Percentiles rank a stretch among this genome's conserved stretches.
phyloP scores from a whole-genome alignment of 37 sponge, comb jelly and placozoan genomes.

The Bolinopsis microptera region DNA sequence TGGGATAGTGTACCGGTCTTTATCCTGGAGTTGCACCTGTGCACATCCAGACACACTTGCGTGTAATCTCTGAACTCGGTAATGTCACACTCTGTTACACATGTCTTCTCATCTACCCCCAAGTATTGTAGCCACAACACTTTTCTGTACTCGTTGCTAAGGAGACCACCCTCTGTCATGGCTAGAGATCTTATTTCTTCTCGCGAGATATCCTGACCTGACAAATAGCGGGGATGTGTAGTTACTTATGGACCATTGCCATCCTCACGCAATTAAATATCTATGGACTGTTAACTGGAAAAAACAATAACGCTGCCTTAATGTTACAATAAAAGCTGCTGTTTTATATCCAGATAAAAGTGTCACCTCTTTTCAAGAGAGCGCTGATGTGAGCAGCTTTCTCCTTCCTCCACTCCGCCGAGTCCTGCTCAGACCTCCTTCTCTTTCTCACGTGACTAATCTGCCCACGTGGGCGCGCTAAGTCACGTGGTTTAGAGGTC shows the following conservation, averaged over 20 bases:
- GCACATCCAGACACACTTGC: slow-evolving; percentile 58
- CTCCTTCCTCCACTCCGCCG: not conserved
- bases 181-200: slow-evolving; percentile 31
- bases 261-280: no score
- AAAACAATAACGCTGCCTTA: no score
- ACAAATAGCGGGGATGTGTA: not conserved
- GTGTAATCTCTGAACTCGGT: slow-evolving; percentile 50
- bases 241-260: no score
- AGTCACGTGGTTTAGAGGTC: not conserved
- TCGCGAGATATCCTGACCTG: slow-evolving; percentile 29
- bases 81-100: slow-evolving; percentile 63
- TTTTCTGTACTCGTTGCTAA: slow-evolving; percentile 40
- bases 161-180: slow-evolving; percentile 30
- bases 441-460: slow-evolving; percentile 39
- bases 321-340: no score
- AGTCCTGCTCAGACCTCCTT: slow-evolving; percentile 25
- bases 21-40: slow-evolving; percentile 59
- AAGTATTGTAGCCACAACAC: slow-evolving; percentile 11
- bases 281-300: no score
- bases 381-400: not conserved
- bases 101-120: not conserved
- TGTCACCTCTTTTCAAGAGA: not conserved
- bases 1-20: not conserved
- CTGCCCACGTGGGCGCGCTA: no score
- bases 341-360: no score